Percentiles rank a stretch among this genome's conserved stretches.
phyloP scores from a whole-genome alignment of 92 coral and sea anemone species.

The Galaxea fascicularis region DNA sequence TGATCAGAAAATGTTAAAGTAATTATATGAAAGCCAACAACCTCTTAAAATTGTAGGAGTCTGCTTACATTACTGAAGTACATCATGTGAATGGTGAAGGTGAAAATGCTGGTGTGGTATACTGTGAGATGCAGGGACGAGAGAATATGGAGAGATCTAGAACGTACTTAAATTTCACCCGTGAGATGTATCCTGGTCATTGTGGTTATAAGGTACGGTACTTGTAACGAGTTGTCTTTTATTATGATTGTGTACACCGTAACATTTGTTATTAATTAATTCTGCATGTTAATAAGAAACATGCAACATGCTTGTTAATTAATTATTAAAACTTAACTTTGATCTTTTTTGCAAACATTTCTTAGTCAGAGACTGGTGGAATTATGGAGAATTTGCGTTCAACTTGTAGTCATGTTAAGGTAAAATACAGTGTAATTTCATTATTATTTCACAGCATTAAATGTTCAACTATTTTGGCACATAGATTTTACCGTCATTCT shows the following conservation, averaged over 20 bases:
- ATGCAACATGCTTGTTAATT: too few relatives aligned
- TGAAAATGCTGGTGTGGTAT: slow-evolving; percentile 97
- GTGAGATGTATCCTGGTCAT: slow-evolving; percentile 91
- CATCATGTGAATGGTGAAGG: slow-evolving; percentile 97
- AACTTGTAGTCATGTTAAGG: slow-evolving; percentile 92
- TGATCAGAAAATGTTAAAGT: too few relatives aligned
- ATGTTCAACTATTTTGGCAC: too few relatives aligned
- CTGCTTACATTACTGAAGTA: slow-evolving; percentile 94
- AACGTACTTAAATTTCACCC: slow-evolving; percentile 78
- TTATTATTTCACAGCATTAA: not conserved
- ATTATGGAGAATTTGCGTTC: slow-evolving; percentile 93
- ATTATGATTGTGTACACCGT: not conserved
- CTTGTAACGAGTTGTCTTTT: too few relatives aligned
- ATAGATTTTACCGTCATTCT: too few relatives aligned
- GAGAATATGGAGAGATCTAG: slow-evolving; percentile 88
- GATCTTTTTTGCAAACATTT: too few relatives aligned
- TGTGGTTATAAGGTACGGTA: slow-evolving; percentile 90
- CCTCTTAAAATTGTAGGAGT: slow-evolving; percentile 65
- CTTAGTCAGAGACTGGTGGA: slow-evolving; percentile 99
- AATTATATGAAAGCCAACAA: too few relatives aligned
- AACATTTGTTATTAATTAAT: too few relatives aligned
- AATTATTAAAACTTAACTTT: too few relatives aligned
- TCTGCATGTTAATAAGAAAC: too few relatives aligned
- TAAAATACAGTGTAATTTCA: slow-evolving; percentile 46
- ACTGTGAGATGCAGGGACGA: slow-evolving; percentile 98